Base-by-base conservation (phyloP, 2,113 vertebrate species). In the Podiceps cristatus region DNA sequence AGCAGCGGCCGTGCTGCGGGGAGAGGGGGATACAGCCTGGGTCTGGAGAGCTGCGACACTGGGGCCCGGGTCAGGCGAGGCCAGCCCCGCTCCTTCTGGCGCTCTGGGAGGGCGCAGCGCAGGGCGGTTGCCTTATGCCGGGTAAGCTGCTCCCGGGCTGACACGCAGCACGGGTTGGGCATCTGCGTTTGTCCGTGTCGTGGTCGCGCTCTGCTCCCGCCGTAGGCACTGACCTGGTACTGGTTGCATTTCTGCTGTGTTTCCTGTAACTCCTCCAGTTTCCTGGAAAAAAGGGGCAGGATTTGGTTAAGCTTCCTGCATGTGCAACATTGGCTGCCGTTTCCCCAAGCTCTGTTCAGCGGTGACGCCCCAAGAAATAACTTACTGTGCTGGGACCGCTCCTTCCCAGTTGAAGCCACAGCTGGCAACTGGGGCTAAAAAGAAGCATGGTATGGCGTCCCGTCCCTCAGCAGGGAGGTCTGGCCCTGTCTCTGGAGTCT, bases 141-240 rank as follows among this genome's bases (percentile, higher is more conserved):
- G 50, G 29, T 42, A 7, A 35, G n/a, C 35, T 14, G 50, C 42
- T 29, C 0, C 13, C 8, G 2, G 42, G 23, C 37, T 11, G 53
- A 6, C 2, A 9, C 16, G 7, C 18, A 10, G 18, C 12, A 0
- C 4, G 13, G n/a, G 13, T 11, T 23, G 35, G 63, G 23, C 29
- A 1, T 0, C 4, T 8, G 23, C 6, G 0, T 33, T 31, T 9
- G 8, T 19, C 23, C 29, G 18, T 7, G 0, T 5, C 4, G 0
- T 4, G 5, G 18, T 2, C 8, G 11, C 3, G 4, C 31, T 1
- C 10, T 19, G 2, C n/a, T 0, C 0, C 10, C 24, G 5, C 3
- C 16, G 3, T 7, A 47, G 13, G 24, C 18, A 1, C 18, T 8
- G 44, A 5, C 25, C 31, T 18, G 15, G 49, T 6, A 3, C 1